Conservation (phyloP, 2,797 vertebrate species). For the Brachyalestes nurse region DNA sequence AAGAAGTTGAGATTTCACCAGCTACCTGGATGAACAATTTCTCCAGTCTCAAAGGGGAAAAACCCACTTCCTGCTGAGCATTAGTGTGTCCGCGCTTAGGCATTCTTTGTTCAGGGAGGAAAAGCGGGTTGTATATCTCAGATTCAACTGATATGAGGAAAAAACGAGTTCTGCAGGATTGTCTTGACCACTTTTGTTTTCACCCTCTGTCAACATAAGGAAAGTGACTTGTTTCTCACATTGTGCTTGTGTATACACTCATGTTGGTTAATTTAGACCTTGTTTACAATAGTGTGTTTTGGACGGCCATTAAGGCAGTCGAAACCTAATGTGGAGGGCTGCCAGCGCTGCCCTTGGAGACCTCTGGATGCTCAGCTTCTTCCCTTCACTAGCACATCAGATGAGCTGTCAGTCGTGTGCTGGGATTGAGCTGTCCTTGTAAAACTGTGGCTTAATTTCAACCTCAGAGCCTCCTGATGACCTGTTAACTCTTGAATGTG, state of each 20-base stretch:
- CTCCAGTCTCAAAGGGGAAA: constrained; percentile 7
- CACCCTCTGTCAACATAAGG: too few species aligned
- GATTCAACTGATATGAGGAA: not conserved
- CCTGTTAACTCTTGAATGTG: too few species aligned
- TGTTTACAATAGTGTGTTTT: not conserved
- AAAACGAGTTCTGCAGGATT: not conserved
- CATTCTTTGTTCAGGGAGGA: not conserved
- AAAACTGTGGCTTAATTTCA: too few species aligned
- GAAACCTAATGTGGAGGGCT: not conserved
- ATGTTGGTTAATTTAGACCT: not conserved
- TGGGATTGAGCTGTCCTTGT: too few species aligned
- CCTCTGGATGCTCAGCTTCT: too few species aligned
- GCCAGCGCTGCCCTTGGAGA: too few species aligned
- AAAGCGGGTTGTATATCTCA: not conserved
- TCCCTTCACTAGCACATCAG: too few species aligned
- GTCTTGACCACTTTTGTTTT: not conserved
- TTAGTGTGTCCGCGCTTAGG: not conserved
- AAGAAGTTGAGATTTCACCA: constrained; percentile 29
- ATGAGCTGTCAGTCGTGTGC: too few species aligned
- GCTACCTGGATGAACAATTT: constrained; percentile 20
- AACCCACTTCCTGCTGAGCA: not conserved
- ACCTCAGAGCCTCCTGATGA: too few species aligned
- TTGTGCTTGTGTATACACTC: not conserved
- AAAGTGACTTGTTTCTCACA: not conserved
- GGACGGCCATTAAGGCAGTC: too few species aligned